phyloP scores from a whole-genome alignment of 2,888 invertebrate genomes.

The Fragum sueziense region DNA sequence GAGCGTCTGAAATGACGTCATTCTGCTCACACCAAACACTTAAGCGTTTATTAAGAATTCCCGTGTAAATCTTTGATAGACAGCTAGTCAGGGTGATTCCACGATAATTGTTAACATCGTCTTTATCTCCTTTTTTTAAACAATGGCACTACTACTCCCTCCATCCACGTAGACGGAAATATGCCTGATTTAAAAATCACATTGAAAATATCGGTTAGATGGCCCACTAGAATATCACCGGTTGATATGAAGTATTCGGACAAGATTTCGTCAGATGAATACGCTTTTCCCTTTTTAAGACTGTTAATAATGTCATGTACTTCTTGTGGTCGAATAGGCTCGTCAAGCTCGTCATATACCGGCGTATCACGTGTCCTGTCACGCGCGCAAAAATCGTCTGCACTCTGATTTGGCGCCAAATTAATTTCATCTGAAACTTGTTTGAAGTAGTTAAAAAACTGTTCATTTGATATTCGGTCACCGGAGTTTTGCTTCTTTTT shows the following conservation, averaged over 20 bases:
- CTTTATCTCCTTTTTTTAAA: constrained; percentile 22
- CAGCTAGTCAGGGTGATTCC: constrained; percentile 39
- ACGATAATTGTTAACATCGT: constrained; percentile 39
- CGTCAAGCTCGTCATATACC: background rate
- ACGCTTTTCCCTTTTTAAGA: background rate
- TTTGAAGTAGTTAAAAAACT: background rate
- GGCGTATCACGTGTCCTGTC: background rate
- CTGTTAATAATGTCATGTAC: background rate
- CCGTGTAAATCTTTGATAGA: constrained; percentile 36
- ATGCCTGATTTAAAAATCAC: constrained; percentile 13
- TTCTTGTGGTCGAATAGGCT: background rate
- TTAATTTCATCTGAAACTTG: background rate
- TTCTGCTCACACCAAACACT: constrained; percentile 18
- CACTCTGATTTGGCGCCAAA: background rate
- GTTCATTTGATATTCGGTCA: background rate
- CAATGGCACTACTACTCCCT: constrained; percentile 24
- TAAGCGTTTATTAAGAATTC: constrained; percentile 33
- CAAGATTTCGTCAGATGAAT: background rate
- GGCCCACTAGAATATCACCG: background rate
- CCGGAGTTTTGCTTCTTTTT: background rate
- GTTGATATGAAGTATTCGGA: background rate
- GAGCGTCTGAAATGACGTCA: constrained; percentile 31
- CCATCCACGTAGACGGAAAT: constrained; percentile 27
- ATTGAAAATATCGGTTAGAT: constrained; percentile 28
- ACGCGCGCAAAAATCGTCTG: background rate